These are phyloP conservation scores for Endomychus coccineus DNA, from an alignment of 2,888 invertebrate species.

Conservation along the genomic window DNA sequence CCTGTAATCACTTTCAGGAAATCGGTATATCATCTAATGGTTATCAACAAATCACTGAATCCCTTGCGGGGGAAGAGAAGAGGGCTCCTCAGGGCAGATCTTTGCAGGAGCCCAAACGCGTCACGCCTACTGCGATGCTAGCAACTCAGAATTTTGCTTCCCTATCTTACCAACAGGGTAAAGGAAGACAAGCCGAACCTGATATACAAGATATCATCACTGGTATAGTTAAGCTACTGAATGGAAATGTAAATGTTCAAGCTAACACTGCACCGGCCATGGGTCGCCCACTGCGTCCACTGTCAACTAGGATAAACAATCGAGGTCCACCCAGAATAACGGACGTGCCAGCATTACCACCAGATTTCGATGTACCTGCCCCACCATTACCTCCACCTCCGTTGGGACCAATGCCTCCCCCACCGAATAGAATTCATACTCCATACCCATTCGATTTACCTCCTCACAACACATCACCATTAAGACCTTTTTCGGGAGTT, in stretches of 20 bases:
- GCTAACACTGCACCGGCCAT: conserved; percentile 58
- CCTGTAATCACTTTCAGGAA: conserved; percentile 32
- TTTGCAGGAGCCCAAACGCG: conserved; percentile 49
- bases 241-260: conserved; percentile 82
- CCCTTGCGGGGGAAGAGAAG: conserved; percentile 65
- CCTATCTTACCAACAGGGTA: conserved; percentile 41
- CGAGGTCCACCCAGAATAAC: conserved; percentile 81
- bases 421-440: conserved; percentile 48
- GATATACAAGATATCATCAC: conserved; percentile 88
- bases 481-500: conserved; percentile 44
- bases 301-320: conserved; percentile 77
- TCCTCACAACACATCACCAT: conserved; percentile 49
- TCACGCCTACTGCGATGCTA: conserved; percentile 43
- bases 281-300: conserved; percentile 58
- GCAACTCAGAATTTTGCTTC: conserved; percentile 51
- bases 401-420: conserved; percentile 45
- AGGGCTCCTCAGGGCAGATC: conserved; percentile 68
- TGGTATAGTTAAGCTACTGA: conserved; percentile 79
- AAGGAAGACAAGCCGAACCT: conserved; percentile 55
- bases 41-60: conserved; percentile 17
- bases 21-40: conserved; percentile 34
- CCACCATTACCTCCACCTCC: conserved; percentile 45
- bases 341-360: conserved; percentile 62
- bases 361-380: conserved; percentile 57
- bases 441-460: conserved; percentile 74